Percentiles rank a stretch among this genome's conserved stretches.
Evolutionary conservation across 2,888 invertebrate genomes (phyloP).

Genomic region (Agrochola macilenta): DNA sequence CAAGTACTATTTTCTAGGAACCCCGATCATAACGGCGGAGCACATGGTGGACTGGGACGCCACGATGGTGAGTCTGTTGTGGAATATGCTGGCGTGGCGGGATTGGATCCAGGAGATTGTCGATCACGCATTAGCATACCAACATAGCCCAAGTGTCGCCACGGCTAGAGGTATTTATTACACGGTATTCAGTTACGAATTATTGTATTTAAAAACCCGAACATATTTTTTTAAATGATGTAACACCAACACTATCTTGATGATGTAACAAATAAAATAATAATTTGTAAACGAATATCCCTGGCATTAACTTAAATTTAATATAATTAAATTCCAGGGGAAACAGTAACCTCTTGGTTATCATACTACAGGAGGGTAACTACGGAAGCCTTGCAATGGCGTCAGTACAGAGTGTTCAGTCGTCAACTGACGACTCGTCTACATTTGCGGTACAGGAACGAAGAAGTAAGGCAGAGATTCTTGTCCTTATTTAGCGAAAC

Average conservation of each 20-base stretch:
- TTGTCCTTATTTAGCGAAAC: background rate
- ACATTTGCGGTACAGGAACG: constrained; percentile 79
- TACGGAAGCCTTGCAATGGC: constrained; percentile 84
- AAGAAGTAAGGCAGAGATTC: constrained; percentile 71
- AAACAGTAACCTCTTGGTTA: constrained; percentile 75
- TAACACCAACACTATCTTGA: background rate
- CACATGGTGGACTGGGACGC: constrained; percentile 86
- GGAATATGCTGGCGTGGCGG: constrained; percentile 87
- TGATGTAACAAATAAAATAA: background rate
- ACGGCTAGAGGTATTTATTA: constrained; percentile 62
- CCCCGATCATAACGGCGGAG: constrained; percentile 80
- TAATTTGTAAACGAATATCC: background rate
- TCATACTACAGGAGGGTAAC: constrained; percentile 77
- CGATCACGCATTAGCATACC: constrained; percentile 74
- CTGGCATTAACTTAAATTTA: background rate
- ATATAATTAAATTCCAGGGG: constrained; percentile 59
- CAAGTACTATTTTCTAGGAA: constrained; percentile 66
- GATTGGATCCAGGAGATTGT: constrained; percentile 85
- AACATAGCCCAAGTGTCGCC: constrained; percentile 53
- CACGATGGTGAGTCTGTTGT: constrained; percentile 85
- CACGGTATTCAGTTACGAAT: background rate
- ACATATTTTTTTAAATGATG: background rate
- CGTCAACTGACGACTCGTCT: constrained; percentile 79
- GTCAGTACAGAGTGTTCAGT: constrained; percentile 84
- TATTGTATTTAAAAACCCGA: background rate